Evolutionary conservation across 2,113 vertebrate species (phyloP).

Genomic region (Emydocephalus ijimae): DNA sequence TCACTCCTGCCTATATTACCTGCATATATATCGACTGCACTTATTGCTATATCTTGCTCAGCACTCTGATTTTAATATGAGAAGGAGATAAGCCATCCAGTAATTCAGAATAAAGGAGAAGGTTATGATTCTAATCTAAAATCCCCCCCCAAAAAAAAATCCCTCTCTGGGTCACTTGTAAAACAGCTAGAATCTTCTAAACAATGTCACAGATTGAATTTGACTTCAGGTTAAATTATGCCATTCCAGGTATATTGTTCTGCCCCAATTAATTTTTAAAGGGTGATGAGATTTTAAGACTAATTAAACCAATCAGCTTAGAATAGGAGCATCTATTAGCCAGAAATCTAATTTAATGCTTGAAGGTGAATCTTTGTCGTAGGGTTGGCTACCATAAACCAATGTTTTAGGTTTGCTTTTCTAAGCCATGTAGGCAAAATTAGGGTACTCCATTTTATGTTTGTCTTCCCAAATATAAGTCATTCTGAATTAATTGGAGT

Average conservation of each 20-base stretch:
- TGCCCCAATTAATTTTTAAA: background rate
- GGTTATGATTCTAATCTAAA: constrained; percentile 14
- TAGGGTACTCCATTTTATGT: background rate
- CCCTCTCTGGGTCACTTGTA: background rate
- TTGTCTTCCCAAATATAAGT: background rate
- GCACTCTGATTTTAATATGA: constrained; percentile 20
- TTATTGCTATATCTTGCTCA: constrained; percentile 47
- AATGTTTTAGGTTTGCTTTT: background rate
- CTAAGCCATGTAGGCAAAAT: background rate
- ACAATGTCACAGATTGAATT: background rate
- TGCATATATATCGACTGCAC: constrained; percentile 51
- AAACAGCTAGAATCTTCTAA: background rate
- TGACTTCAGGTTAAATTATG: background rate
- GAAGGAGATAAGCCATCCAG: background rate
- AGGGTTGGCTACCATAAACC: background rate
- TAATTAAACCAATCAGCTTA: background rate
- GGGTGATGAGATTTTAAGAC: background rate
- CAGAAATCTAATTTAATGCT: background rate
- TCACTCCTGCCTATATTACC: constrained; percentile 58
- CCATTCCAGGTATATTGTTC: background rate
- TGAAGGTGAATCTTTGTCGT: no score
- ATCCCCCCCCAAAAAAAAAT: background rate
- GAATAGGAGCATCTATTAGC: background rate
- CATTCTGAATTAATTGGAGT: background rate
- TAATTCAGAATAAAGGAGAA: background rate